phyloP scores from a whole-genome alignment of 1,140 invertebrate genomes.

The Papilio helenus region DNA sequence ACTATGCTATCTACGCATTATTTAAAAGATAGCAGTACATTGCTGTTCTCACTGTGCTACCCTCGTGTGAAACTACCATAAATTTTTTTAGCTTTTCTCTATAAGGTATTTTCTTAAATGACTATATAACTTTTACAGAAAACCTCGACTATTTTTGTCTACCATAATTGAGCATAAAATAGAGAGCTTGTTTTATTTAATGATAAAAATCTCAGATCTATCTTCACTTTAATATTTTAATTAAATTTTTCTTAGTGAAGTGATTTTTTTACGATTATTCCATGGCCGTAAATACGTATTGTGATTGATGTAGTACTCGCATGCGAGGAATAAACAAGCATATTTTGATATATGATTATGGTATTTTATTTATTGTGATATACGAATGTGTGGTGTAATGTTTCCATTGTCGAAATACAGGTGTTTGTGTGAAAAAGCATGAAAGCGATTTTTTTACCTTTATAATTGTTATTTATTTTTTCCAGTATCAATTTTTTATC shows the following conservation, averaged over 20 bases:
- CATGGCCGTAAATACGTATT: neutral
- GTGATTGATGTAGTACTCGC: slow-evolving; percentile 1
- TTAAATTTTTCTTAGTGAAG: neutral
- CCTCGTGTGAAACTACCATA: no score
- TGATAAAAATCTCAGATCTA: neutral
- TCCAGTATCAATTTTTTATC: no score
- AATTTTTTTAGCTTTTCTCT: no score
- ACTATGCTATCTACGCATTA: no score
- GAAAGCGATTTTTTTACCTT: no score
- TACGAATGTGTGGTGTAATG: neutral
- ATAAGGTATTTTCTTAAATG: no score
- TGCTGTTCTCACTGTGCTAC: no score
- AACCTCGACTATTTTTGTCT: neutral
- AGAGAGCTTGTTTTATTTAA: neutral
- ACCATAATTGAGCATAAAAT: neutral
- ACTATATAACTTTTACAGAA: neutral
- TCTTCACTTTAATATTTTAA: slow-evolving; percentile 16
- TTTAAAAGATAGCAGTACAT: no score
- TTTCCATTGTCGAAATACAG: no score
- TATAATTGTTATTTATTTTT: no score
- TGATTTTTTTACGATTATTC: neutral
- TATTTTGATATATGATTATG: slow-evolving; percentile 5
- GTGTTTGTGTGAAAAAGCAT: no score
- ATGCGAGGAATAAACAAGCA: slow-evolving; percentile 8
- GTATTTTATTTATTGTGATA: slow-evolving; percentile 1